Percentiles rank a stretch among this genome's conserved stretches.
Evolutionary conservation across 2,113 vertebrate genomes (phyloP).

Genomic region (Reinhardtius hippoglossoides): DNA sequence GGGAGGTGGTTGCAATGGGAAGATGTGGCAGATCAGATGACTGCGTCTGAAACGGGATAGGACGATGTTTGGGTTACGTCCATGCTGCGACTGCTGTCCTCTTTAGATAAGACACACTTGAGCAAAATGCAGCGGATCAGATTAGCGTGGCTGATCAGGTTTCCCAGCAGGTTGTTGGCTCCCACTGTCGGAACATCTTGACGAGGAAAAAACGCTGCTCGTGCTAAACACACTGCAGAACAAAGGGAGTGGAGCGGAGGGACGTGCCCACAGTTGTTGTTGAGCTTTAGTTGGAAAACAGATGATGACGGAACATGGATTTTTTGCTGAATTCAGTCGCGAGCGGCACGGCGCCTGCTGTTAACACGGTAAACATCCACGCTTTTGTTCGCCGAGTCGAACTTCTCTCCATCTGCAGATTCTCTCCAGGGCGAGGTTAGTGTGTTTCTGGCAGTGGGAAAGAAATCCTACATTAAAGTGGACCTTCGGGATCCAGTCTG

Average conservation of each 20-base stretch:
- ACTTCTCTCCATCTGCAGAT: conserved; percentile 24
- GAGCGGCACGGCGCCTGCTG: background rate
- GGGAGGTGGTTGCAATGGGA: conserved; percentile 5
- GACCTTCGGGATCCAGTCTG: conserved; percentile 58
- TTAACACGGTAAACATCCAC: conserved; percentile 23
- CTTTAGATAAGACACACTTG: conserved; percentile 75
- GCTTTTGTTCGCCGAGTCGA: conserved; percentile 18
- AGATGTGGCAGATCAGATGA: conserved; percentile 59
- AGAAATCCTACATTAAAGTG: conserved; percentile 57
- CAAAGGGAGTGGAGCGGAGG: conserved; percentile 4
- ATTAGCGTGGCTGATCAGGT: conserved; percentile 73
- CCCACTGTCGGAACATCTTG: conserved; percentile 67
- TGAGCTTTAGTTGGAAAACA: conserved; percentile 10
- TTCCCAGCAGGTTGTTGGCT: conserved; percentile 68
- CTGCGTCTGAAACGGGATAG: conserved; percentile 72
- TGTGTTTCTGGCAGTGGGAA: conserved; percentile 41
- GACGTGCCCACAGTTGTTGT: conserved; percentile 10
- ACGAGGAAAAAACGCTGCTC: conserved; percentile 36
- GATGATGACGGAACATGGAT: conserved; percentile 10
- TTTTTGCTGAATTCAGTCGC: conserved; percentile 17
- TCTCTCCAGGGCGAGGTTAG: conserved; percentile 40
- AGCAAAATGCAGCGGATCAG: conserved; percentile 78
- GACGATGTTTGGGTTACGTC: conserved; percentile 78
- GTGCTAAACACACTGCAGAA: conserved; percentile 33
- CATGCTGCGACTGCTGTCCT: conserved; percentile 68